Conservation (phyloP, 2,797 vertebrate genomes). For the Diplodus puntazzo region DNA sequence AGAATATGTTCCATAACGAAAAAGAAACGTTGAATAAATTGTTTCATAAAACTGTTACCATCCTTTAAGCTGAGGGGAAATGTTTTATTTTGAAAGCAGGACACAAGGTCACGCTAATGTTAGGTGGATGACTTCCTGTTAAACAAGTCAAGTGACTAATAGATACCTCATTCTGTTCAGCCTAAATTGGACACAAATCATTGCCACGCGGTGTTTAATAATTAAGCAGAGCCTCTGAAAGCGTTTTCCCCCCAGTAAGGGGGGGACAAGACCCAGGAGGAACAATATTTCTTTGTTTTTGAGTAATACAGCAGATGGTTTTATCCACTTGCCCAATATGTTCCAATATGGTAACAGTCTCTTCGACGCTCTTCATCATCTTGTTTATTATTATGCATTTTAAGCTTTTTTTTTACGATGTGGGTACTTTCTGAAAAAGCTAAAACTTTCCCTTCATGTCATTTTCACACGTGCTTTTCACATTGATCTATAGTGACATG, state of each 20-base stretch:
- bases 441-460: not conserved
- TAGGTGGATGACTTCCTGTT: constrained; percentile 8
- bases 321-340: constrained; percentile 23
- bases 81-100: constrained; percentile 16
- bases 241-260: constrained; percentile 13
- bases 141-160: constrained; percentile 27
- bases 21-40: constrained; percentile 3
- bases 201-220: constrained; percentile 48
- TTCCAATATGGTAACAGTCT: constrained; percentile 27
- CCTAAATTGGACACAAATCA: constrained; percentile 41
- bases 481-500: constrained; percentile 11
- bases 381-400: not conserved
- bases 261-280: constrained; percentile 30
- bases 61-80: constrained; percentile 6
- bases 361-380: not conserved
- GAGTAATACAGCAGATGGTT: constrained; percentile 43
- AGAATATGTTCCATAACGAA: not conserved
- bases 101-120: constrained; percentile 18
- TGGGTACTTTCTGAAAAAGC: not conserved
- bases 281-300: constrained; percentile 33
- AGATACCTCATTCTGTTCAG: constrained; percentile 23
- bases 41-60: not conserved
- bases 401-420: not conserved
- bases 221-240: constrained; percentile 33
- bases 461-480: not conserved